These are phyloP conservation scores for Phocoena phocoena DNA, from an alignment of 2,113 vertebrate species.

Conservation along the genomic window DNA sequence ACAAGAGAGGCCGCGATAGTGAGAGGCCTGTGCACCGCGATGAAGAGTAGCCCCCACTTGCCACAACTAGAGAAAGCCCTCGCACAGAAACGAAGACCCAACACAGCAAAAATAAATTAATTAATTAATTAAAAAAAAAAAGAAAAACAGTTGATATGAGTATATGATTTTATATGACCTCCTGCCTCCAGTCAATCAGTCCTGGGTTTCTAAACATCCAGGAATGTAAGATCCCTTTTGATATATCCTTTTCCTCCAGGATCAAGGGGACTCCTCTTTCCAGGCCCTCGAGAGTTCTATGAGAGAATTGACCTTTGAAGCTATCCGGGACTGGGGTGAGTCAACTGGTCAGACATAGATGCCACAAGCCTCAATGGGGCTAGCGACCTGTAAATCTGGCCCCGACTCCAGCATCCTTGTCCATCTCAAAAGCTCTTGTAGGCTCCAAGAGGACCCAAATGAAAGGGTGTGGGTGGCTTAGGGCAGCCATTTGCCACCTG, in stretches of 20 bases:
- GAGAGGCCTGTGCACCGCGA: no score
- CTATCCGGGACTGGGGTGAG: background rate
- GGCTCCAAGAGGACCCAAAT: background rate
- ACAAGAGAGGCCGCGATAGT: no score
- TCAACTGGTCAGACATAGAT: no score
- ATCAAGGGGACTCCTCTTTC: background rate
- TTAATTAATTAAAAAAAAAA: no score
- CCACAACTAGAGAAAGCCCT: no score
- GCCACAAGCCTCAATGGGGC: background rate
- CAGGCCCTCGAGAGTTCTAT: background rate
- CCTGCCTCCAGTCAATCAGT: background rate
- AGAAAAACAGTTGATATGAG: background rate
- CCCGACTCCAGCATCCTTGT: no score
- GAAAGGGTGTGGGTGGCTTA: background rate
- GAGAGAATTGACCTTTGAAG: background rate
- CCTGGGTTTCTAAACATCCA: background rate
- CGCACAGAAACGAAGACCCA: no score
- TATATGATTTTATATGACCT: background rate
- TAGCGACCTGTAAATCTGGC: accelerated
- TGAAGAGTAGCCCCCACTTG: no score
- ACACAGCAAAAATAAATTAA: no score
- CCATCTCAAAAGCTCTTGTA: background rate
- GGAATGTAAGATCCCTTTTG: background rate
- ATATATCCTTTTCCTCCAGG: background rate
- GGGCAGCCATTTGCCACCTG: background rate